Conservation (phyloP, 2,113 vertebrate genomes). For the Fulica atra region DNA sequence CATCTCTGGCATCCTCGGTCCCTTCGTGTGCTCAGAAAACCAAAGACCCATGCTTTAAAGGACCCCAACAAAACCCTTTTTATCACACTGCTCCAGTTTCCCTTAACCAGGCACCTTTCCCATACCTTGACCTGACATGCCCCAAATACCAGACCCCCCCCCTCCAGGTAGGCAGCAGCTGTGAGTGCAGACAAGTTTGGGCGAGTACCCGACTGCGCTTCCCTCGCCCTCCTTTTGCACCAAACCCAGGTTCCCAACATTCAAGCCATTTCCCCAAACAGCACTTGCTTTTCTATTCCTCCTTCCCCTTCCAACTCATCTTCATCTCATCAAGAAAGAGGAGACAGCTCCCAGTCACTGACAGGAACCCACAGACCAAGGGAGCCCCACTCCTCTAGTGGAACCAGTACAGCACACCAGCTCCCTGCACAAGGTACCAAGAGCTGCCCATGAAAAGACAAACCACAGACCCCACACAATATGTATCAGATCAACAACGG, state of each 20-base stretch:
- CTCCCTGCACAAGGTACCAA: neutral
- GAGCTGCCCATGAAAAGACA: fast-evolving
- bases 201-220: fast-evolving
- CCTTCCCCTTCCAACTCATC: neutral
- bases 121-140: neutral
- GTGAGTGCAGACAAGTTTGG: neutral
- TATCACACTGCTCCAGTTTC: neutral
- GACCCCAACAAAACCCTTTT: neutral
- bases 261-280: neutral
- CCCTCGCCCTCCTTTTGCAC: neutral
- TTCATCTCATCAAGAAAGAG: neutral
- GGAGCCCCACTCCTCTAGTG: neutral
- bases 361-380: neutral
- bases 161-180: neutral
- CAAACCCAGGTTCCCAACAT: neutral
- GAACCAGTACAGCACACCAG: neutral
- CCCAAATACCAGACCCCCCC: neutral
- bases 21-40: neutral
- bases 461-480: neutral
- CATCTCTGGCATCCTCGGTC: neutral
- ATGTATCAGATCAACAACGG: neutral
- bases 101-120: neutral
- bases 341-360: neutral
- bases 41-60: neutral
- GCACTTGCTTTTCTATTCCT: neutral